Conservation (phyloP, 2,797 vertebrate species). For the Sebastes hopkinsi region DNA sequence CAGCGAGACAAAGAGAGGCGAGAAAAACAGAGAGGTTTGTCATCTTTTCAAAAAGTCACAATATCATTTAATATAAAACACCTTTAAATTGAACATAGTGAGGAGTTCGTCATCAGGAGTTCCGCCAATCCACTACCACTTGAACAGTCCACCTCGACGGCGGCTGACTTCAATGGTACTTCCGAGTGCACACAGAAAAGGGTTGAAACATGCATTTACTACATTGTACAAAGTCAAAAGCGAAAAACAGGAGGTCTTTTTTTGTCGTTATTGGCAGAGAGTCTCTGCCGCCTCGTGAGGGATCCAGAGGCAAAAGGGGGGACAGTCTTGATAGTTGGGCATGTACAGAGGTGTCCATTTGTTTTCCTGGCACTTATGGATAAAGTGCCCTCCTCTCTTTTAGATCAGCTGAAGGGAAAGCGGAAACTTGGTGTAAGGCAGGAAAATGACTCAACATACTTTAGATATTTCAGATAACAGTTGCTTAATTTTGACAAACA, state of each 20-base stretch:
- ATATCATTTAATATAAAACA: slow-evolving; percentile 89
- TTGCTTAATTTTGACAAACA: slow-evolving; percentile 49
- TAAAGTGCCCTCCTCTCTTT: slow-evolving; percentile 79
- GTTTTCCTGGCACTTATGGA: slow-evolving; percentile 78
- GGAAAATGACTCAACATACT: slow-evolving; percentile 73
- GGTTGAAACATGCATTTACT: slow-evolving; percentile 86
- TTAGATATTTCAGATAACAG: slow-evolving; percentile 66
- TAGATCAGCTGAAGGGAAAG: slow-evolving; percentile 87
- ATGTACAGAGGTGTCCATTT: slow-evolving; percentile 83
- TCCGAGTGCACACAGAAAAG: slow-evolving; percentile 81
- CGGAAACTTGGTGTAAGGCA: slow-evolving; percentile 83
- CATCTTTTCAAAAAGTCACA: slow-evolving; percentile 85
- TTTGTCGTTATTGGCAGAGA: slow-evolving; percentile 62
- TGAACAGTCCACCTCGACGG: slow-evolving; percentile 51
- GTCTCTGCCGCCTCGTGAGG: slow-evolving; percentile 66
- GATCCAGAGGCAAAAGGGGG: slow-evolving; percentile 73
- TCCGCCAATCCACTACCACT: slow-evolving; percentile 66
- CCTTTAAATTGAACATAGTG: slow-evolving; percentile 80
- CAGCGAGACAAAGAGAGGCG: slow-evolving; percentile 35
- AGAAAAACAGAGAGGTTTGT: slow-evolving; percentile 59
- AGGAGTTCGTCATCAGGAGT: slow-evolving; percentile 69
- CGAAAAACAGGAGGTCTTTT: slow-evolving; percentile 63
- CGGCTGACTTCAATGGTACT: slow-evolving; percentile 66
- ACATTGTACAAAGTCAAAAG: slow-evolving; percentile 81
- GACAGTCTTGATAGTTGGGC: slow-evolving; percentile 80